These are phyloP conservation scores for Leiothrix lutea DNA, from an alignment of 2,113 vertebrate species.

Conservation along the genomic window DNA sequence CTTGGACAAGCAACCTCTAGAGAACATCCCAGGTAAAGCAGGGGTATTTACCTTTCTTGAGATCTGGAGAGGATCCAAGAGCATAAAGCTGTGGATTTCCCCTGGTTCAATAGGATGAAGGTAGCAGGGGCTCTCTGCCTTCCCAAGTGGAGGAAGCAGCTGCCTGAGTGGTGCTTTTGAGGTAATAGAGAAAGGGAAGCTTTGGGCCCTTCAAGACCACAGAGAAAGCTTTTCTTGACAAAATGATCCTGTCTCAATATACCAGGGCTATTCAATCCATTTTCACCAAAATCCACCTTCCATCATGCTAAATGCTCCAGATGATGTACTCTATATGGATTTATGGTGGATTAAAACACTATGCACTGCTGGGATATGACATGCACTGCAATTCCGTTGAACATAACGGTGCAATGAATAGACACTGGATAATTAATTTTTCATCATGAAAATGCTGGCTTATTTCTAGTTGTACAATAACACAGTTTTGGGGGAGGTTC, in stretches of 20 bases:
- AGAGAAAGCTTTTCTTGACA: background rate
- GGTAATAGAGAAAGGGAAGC: background rate
- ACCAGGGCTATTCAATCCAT: background rate
- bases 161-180: background rate
- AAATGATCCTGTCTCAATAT: background rate
- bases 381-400: background rate
- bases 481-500: background rate
- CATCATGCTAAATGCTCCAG: background rate
- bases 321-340: background rate
- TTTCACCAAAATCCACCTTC: background rate
- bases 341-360: background rate
- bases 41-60: background rate
- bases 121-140: background rate
- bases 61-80: background rate
- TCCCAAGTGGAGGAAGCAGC: background rate
- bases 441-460: background rate
- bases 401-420: accelerated
- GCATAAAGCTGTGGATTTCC: background rate
- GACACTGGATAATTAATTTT: background rate
- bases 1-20: background rate
- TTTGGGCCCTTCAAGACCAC: background rate
- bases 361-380: background rate
- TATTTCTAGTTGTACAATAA: background rate
- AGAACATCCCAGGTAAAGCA: background rate
- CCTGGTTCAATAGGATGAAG: background rate